Evolutionary conservation across 92 coral and sea anemone species (phyloP).

Genomic region (Montipora capitata): DNA sequence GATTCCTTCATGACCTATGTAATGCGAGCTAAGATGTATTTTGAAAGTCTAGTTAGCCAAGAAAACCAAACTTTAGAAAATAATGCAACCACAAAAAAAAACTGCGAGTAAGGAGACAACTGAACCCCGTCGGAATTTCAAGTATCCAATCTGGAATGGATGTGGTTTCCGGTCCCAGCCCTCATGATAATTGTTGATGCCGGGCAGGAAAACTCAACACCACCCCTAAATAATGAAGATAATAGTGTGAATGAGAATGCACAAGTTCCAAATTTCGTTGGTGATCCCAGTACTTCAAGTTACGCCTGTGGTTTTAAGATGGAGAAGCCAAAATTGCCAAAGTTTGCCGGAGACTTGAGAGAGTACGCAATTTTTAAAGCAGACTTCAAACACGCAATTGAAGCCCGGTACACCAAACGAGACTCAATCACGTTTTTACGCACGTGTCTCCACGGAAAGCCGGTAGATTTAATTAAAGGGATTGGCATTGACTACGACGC

Average conservation of each 20-base stretch:
- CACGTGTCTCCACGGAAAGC: constrained; percentile 73
- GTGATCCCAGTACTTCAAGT: not conserved
- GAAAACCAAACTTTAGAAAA: not conserved
- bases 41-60: constrained; percentile 19
- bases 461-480: too few relatives aligned
- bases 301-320: constrained; percentile 57
- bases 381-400: constrained; percentile 75
- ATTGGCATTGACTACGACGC: too few relatives aligned
- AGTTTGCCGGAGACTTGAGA: constrained; percentile 77
- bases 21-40: constrained; percentile 42
- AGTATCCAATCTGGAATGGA: constrained; percentile 20
- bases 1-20: not conserved
- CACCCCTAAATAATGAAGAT: not conserved
- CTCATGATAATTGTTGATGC: not conserved
- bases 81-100: not conserved
- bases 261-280: not conserved
- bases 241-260: constrained; percentile 11
- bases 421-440: constrained; percentile 74
- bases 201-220: not conserved
- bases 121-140: constrained; percentile 7
- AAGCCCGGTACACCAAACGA: constrained; percentile 50
- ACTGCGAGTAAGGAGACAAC: not conserved
- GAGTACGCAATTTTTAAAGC: constrained; percentile 59
- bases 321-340: constrained; percentile 80
- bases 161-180: constrained; percentile 12